Conservation (phyloP, 2,113 vertebrate genomes). For the Pavo muticus region DNA sequence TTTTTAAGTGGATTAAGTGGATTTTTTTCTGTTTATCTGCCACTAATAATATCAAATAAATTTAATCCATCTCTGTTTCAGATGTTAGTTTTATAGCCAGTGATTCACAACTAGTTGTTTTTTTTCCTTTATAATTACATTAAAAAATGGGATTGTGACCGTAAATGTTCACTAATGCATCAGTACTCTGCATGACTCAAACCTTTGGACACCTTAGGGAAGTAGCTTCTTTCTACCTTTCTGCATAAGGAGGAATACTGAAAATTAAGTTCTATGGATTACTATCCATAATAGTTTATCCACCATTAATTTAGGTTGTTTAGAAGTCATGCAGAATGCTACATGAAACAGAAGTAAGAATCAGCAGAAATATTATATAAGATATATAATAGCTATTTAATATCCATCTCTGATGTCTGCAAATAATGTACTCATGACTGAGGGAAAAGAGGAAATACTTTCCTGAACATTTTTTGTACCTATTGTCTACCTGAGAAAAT, state of each 20-base stretch:
- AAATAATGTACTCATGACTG: background rate
- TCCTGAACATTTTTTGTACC: background rate
- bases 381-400: background rate
- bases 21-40: background rate
- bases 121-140: background rate
- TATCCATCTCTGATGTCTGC: background rate
- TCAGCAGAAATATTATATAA: background rate
- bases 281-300: background rate
- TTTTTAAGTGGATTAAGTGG: background rate
- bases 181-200: background rate
- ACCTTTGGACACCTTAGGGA: background rate
- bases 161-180: background rate
- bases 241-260: background rate
- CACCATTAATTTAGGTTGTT: background rate
- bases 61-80: background rate
- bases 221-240: accelerated
- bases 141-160: background rate
- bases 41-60: background rate
- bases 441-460: background rate
- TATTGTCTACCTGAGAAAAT: background rate
- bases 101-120: background rate
- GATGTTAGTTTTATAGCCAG: background rate
- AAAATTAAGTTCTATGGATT: accelerated
- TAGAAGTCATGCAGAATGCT: background rate
- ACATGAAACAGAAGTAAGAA: background rate